phyloP scores from a whole-genome alignment of 2,113 vertebrate species.

The Pterocles gutturalis region DNA sequence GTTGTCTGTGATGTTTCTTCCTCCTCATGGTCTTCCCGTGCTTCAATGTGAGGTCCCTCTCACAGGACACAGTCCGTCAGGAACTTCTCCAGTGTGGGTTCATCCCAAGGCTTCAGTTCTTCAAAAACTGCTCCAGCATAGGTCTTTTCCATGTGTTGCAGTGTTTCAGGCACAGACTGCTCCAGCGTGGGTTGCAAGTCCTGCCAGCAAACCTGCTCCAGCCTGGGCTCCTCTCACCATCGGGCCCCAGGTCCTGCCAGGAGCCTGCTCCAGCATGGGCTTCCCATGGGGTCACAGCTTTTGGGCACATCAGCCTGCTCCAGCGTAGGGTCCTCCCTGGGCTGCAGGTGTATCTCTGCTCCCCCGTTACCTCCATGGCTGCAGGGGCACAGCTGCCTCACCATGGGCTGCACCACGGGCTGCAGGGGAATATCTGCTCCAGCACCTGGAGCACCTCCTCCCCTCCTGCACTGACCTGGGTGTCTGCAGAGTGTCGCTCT shows the following conservation, averaged over 20 bases:
- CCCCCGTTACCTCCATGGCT: fast-evolving
- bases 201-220: not conserved
- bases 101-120: not conserved
- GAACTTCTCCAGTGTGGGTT: not conserved
- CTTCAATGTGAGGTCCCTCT: not conserved
- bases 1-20: fast-evolving
- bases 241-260: not conserved
- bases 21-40: not conserved
- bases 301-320: too few relatives aligned
- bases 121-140: not conserved
- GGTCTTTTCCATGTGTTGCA: not conserved
- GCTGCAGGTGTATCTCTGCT: not conserved
- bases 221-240: fast-evolving
- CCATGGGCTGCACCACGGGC: not conserved
- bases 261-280: fast-evolving
- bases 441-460: fast-evolving
- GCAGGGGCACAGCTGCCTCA: not conserved
- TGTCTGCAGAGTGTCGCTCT: not conserved
- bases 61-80: not conserved
- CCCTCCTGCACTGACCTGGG: not conserved
- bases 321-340: fast-evolving
- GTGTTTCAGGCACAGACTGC: not conserved
- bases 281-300: too few relatives aligned
- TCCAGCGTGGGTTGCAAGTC: not conserved
- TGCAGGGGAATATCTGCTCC: not conserved